Base-by-base conservation (phyloP, 2,888 invertebrate genomes). In the Drosophila monieri region DNA sequence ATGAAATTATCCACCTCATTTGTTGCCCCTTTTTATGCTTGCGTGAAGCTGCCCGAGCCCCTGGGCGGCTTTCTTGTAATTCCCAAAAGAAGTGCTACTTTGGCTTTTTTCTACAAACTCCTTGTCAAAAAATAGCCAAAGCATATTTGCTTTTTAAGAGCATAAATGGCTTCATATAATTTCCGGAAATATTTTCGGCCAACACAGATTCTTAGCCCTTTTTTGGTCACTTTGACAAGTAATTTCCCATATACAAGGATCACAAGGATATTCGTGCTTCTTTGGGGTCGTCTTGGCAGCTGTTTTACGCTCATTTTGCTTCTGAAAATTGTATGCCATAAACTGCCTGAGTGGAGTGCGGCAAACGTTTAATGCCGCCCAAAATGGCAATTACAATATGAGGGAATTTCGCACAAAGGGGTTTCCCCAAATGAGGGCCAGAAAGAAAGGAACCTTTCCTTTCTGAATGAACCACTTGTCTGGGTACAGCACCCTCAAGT, bases 1-100 rank as follows among this genome's bases (percentile, higher is more conserved):
- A 78, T 88, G 80, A 84, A 89, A 90, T 90, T 89, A 89, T 90
- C 78, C 88, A 89, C 85, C 89, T 90, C 90, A 89, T 89, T 89
- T 88, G 88, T 84, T 89, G 83, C 78, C 73, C 86, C 77, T 85
- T 80, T 67, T 89, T 89, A 81, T 87, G 85, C 78, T 81, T 88
- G 74, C 84, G 56, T 88, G 87, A 12, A 46, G 39, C 21, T 54
- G 15, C 47, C 18, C 15, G 21, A 21, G 6, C 8, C n/a, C 14
- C 14, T n/a, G 35, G 35, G n/a, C 35, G 14, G 2, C n/a, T 14
- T 32, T 32, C 32, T 6, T 15, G 25, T 27, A 27, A 37, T 14
- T 10, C 21, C n/a, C 6, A 0, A 10, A 15, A 61, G 60, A 2
- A 60, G n/a, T 59, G 60, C 6, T 23, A 15, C 21, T 10, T 5